Evolutionary conservation across 2,113 vertebrate genomes (phyloP), one percentile per base, ranked within the genome.

Genomic region (Engraulis encrasicolus): DNA sequence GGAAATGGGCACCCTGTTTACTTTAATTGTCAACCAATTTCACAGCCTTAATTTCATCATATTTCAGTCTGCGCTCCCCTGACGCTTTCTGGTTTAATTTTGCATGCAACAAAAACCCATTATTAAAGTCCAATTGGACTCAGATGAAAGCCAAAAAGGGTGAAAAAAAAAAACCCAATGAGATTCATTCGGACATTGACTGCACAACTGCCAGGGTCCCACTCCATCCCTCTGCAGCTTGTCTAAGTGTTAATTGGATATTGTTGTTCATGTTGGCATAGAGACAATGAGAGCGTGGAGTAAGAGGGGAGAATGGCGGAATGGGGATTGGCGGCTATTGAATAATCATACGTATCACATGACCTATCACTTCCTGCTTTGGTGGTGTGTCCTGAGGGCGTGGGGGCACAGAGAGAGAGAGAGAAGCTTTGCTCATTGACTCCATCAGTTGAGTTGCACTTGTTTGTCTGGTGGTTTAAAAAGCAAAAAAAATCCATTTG

Each of bases 51-150:
- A 87, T 85, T 85, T 81, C 58, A 85, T 86, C 81, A 81, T 86
- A 81, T 85, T 89, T 88, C 83, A 87, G 80, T 36, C 40, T 52
- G 58, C 38, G 61, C 82, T 84, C 50, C 80, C 84, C 77, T 40
- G 80, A 50, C 71, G 83, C 78, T 80, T 52, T 78, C 66, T 81
- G 78, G 61, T 84, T 86, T 85, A 85, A 88, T 86, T 85, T 86
- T 82, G 71, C 86, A 45, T 81, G 74, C 78, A 80, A 19, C 86
- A 85, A 85, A 87, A 74, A 79, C 38, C 78, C 27, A 78, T 84
- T 89, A 84, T 88, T 88, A 84, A 87, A 82, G 84, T 82, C 86
- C 83, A 86, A 84, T 83, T 86, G 85, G 83, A 83, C 85, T 77
- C 80, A 78, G 34, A 82, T 50, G 50, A 85, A 87, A 61, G 78